Evolutionary conservation across 2,797 vertebrate species (phyloP).

Genomic region (Rallus crepitans): DNA sequence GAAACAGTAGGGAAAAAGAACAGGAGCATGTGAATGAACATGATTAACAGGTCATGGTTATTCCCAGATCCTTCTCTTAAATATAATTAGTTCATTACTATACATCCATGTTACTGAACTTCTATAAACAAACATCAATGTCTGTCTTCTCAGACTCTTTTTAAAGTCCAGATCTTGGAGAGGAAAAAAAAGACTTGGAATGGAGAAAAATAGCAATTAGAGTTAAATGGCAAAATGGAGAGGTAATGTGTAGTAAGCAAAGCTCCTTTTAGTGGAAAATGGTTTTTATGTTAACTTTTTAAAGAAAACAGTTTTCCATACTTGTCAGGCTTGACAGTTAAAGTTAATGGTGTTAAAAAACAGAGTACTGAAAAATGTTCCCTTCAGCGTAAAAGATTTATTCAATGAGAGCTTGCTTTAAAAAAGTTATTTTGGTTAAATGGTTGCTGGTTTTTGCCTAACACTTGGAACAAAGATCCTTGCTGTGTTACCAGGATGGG

Average conservation of each 20-base stretch:
- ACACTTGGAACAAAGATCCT: constrained; percentile 42
- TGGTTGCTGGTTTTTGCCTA: constrained; percentile 2
- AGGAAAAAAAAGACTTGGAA: background rate
- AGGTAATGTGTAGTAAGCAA: constrained; percentile 21
- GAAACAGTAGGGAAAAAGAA: background rate
- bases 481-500: background rate
- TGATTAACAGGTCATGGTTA: background rate
- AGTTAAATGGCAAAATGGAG: constrained; percentile 43
- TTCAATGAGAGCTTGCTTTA: constrained; percentile 44
- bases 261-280: constrained; percentile 55
- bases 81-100: constrained; percentile 28
- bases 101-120: background rate
- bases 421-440: constrained; percentile 46
- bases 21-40: background rate
- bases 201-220: constrained; percentile 39
- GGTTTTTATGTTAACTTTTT: constrained; percentile 64
- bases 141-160: constrained; percentile 3
- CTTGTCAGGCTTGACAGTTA: constrained; percentile 71
- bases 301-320: constrained; percentile 65
- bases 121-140: constrained; percentile 4
- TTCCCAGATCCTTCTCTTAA: constrained; percentile 43
- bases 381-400: constrained; percentile 53
- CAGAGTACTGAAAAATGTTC: constrained; percentile 65
- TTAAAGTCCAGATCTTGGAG: constrained; percentile 34
- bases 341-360: constrained; percentile 71